Evolutionary conservation across 1,140 invertebrate species (phyloP).

Genomic region (Zaprionus tsacasi): DNA sequence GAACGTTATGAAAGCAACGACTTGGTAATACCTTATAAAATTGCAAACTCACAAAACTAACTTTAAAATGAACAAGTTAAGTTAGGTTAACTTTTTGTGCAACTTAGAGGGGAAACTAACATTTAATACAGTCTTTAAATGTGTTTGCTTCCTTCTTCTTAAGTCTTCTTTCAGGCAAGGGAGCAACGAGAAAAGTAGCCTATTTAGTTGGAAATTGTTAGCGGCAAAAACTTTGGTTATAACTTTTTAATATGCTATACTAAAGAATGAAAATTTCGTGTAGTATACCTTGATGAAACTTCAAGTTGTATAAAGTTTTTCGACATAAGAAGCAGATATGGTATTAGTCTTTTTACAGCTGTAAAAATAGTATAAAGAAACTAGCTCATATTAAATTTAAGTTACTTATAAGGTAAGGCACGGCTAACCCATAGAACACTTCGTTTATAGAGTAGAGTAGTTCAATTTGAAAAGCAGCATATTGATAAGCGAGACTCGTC

Average conservation of each 20-base stretch:
- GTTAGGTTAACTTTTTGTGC: constrained; percentile 1
- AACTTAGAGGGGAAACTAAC: background rate
- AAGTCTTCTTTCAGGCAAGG: background rate
- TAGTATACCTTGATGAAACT: constrained; percentile 6
- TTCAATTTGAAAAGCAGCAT: constrained; percentile 30
- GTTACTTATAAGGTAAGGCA: too few species aligned
- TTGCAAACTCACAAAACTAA: background rate
- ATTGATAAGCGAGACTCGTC: background rate
- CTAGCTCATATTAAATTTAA: too few species aligned
- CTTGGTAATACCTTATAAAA: background rate
- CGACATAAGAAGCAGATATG: background rate
- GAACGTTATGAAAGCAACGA: constrained; percentile 8
- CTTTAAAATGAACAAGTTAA: background rate
- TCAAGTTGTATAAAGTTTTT: background rate
- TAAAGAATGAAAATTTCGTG: background rate
- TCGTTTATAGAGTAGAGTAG: background rate
- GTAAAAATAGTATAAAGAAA: too few species aligned
- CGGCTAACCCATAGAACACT: background rate
- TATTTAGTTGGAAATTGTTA: background rate
- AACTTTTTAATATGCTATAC: constrained; percentile 1
- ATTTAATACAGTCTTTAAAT: background rate
- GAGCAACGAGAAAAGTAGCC: background rate
- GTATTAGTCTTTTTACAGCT: too few species aligned
- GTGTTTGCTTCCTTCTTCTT: too few species aligned
- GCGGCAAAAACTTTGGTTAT: constrained; percentile 1